These are phyloP conservation scores for Clanis bilineata DNA, from an alignment of 2,888 invertebrate species.

Conservation along the genomic window DNA sequence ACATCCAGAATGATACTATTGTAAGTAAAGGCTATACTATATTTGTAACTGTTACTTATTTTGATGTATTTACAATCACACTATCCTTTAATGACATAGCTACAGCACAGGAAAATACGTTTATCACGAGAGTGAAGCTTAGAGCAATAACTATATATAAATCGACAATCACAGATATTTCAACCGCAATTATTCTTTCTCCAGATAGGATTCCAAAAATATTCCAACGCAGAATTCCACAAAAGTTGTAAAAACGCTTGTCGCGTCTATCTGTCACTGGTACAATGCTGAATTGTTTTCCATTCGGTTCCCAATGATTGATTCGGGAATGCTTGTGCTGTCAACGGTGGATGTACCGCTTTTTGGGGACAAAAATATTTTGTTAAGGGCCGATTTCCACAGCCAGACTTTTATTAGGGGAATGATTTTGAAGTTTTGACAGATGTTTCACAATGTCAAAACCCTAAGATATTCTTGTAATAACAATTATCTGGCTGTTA, in stretches of 20 bases:
- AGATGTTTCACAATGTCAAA: too few relatives aligned
- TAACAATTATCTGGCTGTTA: too few relatives aligned
- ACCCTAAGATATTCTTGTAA: too few relatives aligned
- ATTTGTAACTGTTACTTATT: too few relatives aligned
- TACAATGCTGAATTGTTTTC: slow-evolving; percentile 24
- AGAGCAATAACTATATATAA: too few relatives aligned
- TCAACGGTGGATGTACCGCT: slow-evolving; percentile 14
- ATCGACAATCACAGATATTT: background rate
- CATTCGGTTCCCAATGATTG: slow-evolving; percentile 19
- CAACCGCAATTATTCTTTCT: background rate
- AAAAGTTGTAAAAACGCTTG: slow-evolving; percentile 6
- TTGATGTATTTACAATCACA: too few relatives aligned
- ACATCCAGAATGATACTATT: background rate
- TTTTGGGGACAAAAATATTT: background rate
- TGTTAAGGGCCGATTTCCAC: too few relatives aligned
- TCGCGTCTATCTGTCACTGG: slow-evolving; percentile 10
- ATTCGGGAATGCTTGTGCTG: slow-evolving; percentile 18
- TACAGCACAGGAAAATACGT: too few relatives aligned
- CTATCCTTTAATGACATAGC: too few relatives aligned
- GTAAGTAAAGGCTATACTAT: background rate
- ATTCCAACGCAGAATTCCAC: background rate
- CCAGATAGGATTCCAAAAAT: background rate
- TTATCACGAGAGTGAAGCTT: too few relatives aligned
- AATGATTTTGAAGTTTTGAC: too few relatives aligned
- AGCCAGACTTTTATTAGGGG: too few relatives aligned